phyloP scores from a whole-genome alignment of 2,888 invertebrate genomes.

The Phragmatobia fuliginosa region DNA sequence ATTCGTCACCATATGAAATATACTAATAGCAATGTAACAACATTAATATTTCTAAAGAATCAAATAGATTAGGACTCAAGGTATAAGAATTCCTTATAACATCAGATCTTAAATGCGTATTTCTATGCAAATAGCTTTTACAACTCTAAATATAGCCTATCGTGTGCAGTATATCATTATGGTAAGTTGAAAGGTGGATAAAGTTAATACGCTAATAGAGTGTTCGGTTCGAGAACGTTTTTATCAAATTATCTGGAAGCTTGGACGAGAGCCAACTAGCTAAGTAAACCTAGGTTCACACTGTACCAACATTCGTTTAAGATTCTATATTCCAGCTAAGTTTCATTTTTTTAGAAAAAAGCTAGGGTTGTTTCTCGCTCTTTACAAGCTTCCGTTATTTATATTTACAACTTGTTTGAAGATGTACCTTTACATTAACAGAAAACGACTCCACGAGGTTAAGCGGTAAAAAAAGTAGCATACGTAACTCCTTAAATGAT shows the following conservation, averaged over 20 bases:
- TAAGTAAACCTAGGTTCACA: constrained; percentile 17
- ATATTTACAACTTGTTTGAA: too few species aligned
- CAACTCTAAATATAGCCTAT: constrained; percentile 3
- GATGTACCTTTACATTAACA: too few species aligned
- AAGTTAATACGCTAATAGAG: constrained; percentile 56
- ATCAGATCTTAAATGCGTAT: not conserved
- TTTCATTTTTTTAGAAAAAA: not conserved
- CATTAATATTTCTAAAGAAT: not conserved
- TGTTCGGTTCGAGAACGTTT: constrained; percentile 63
- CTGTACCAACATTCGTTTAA: not conserved
- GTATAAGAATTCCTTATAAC: not conserved
- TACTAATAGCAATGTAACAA: not conserved
- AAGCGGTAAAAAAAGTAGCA: too few species aligned
- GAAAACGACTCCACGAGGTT: too few species aligned
- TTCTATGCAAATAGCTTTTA: not conserved
- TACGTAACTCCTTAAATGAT: too few species aligned
- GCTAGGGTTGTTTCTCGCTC: too few species aligned
- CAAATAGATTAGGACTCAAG: not conserved
- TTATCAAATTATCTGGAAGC: constrained; percentile 78
- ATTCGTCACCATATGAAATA: too few species aligned
- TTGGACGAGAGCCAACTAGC: constrained; percentile 66
- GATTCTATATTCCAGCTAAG: not conserved
- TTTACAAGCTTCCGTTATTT: too few species aligned
- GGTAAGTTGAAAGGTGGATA: constrained; percentile 22
- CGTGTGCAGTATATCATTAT: constrained; percentile 5